These are phyloP conservation scores for Phoenoteleia sp. DNA, from an alignment of 2,888 invertebrate species.

Conservation along the genomic window DNA sequence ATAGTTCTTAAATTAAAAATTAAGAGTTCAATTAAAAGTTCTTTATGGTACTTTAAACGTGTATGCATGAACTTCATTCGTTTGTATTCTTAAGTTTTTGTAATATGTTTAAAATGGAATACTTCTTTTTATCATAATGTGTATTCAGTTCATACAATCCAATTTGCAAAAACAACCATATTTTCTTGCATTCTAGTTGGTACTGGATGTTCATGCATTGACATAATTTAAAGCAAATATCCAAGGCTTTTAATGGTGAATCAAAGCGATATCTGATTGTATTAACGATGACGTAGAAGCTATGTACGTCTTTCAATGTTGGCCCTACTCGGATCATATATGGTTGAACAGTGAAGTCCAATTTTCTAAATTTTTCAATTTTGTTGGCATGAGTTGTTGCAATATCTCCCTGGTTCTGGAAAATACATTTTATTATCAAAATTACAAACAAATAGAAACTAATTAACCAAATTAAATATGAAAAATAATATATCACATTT, in stretches of 20 bases:
- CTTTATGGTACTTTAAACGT: too few species aligned
- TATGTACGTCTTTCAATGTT: neutral
- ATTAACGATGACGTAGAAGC: conserved; percentile 29
- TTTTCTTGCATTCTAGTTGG: conserved; percentile 29
- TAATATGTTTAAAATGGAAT: too few species aligned
- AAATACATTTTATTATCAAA: neutral
- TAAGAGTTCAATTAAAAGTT: too few species aligned
- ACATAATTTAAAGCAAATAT: conserved; percentile 46
- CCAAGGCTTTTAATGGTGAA: conserved; percentile 20
- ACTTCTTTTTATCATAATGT: neutral
- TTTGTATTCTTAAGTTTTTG: too few species aligned
- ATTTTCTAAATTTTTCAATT: neutral
- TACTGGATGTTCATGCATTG: conserved; percentile 21
- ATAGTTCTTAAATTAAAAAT: too few species aligned
- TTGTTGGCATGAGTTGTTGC: neutral
- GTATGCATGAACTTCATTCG: too few species aligned
- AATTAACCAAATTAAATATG: neutral
- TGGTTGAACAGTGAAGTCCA: conserved; percentile 22
- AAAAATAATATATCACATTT: neutral
- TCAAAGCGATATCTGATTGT: conserved; percentile 11
- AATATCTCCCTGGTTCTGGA: conserved; percentile 5
- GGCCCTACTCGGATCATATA: conserved; percentile 1
- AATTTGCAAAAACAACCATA: conserved; percentile 39
- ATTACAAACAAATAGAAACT: neutral
- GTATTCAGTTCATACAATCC: neutral